These are phyloP conservation scores for Temnopleurus reevesii DNA, from an alignment of 53 echinoderm and acorn worm genomes.

Conservation along the genomic window DNA sequence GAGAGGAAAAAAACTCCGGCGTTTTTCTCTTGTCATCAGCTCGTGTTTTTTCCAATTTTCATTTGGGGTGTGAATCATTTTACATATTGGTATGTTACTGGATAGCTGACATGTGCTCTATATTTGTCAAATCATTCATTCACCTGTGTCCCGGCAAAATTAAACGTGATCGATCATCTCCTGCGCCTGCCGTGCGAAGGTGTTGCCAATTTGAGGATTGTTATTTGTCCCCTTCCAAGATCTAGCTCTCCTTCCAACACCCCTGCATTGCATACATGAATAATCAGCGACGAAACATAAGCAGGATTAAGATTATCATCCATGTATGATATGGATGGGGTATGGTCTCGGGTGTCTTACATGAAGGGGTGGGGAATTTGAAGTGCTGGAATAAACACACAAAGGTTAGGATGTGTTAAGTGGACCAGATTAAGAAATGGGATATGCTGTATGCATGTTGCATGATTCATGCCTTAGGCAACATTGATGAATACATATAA, in stretches of 20 bases:
- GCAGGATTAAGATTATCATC: not conserved
- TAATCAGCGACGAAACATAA: not conserved
- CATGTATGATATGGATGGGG: not conserved
- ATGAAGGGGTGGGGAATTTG: not conserved
- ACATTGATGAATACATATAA: not conserved
- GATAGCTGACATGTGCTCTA: slow-evolving; percentile 38
- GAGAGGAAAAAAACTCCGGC: not conserved
- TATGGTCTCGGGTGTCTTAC: not conserved
- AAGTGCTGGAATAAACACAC: not conserved
- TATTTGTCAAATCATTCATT: slow-evolving; percentile 44
- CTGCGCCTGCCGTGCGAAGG: not conserved
- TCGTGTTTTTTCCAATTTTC: not conserved
- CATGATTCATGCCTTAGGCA: not conserved
- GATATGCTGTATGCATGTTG: slow-evolving; percentile 20
- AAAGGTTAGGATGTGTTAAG: not conserved
- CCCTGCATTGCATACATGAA: slow-evolving; percentile 19
- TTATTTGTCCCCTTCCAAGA: not conserved
- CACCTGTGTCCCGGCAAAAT: slow-evolving; percentile 38
- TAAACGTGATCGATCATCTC: slow-evolving; percentile 36
- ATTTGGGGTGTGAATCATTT: slow-evolving; percentile 29
- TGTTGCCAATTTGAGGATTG: slow-evolving; percentile 33
- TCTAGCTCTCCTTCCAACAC: not conserved
- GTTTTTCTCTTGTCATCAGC: slow-evolving; percentile 15
- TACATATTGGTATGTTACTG: slow-evolving; percentile 20
- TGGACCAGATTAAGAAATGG: not conserved